Conservation (phyloP, 2,888 invertebrate species). For the Cosmia pyralina region DNA sequence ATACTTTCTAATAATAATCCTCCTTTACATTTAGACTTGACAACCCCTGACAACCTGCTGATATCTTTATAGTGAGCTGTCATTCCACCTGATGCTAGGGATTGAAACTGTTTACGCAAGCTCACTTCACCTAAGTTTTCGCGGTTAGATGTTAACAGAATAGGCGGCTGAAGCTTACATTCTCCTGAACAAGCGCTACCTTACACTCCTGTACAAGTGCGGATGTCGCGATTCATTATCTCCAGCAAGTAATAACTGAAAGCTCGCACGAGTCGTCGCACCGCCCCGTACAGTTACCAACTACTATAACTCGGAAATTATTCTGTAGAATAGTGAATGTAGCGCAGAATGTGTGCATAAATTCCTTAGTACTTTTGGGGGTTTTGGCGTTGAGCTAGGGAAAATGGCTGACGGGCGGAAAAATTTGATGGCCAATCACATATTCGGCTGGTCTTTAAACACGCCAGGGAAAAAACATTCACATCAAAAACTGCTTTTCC, state of each 20-base stretch:
- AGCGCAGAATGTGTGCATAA: not conserved
- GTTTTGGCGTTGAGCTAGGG: not conserved
- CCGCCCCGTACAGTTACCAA: not conserved
- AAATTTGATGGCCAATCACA: not conserved
- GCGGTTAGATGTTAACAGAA: too few relatives aligned
- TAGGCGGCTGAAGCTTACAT: not conserved
- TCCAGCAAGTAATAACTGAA: not conserved
- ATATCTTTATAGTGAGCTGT: too few relatives aligned
- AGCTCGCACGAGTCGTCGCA: not conserved
- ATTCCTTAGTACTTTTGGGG: not conserved
- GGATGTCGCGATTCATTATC: conserved; percentile 13
- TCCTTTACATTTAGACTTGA: not conserved
- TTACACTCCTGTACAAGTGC: too few relatives aligned
- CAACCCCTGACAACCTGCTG: not conserved
- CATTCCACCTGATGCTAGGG: too few relatives aligned
- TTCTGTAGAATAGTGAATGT: not conserved
- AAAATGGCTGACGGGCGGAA: not conserved
- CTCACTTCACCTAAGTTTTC: too few relatives aligned
- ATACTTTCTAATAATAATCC: not conserved
- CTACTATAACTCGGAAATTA: not conserved
- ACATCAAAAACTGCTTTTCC: not conserved
- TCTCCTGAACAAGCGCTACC: not conserved
- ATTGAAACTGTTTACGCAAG: too few relatives aligned
- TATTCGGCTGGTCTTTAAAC: too few relatives aligned
- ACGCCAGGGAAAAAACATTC: not conserved